These are phyloP conservation scores for Dipodomys spectabilis DNA, from an alignment of 2,113 vertebrate genomes.

Conservation along the genomic window DNA sequence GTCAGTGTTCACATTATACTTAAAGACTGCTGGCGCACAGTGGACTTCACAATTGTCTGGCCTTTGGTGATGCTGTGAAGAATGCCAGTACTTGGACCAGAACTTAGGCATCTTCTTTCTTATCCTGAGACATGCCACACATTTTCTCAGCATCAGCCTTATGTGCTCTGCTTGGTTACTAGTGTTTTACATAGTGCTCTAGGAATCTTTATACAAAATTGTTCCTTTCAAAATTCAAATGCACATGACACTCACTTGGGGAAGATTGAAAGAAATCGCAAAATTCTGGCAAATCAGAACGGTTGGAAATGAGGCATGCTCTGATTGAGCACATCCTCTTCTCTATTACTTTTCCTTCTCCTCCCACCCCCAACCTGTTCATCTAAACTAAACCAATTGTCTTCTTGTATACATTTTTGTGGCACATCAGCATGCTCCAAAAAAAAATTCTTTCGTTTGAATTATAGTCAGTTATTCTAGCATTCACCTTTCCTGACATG, in stretches of 20 bases:
- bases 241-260: neutral
- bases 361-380: neutral
- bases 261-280: neutral
- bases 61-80: neutral
- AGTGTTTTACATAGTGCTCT: neutral
- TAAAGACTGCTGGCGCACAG: no score
- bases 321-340: neutral
- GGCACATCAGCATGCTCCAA: neutral
- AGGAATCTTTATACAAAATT: neutral
- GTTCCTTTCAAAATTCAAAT: neutral
- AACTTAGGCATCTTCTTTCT: neutral
- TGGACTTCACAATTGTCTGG: neutral
- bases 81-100: neutral
- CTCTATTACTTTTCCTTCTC: neutral
- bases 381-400: neutral
- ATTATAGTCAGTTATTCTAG: neutral
- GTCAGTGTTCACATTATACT: accelerated
- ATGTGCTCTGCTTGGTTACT: neutral
- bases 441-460: neutral
- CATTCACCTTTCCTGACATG: neutral
- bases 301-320: neutral
- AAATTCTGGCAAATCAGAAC: neutral
- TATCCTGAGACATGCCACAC: neutral
- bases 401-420: neutral
- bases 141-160: neutral